phyloP scores from a whole-genome alignment of 1,140 invertebrate species.

The Paraescarpia echinospica region DNA sequence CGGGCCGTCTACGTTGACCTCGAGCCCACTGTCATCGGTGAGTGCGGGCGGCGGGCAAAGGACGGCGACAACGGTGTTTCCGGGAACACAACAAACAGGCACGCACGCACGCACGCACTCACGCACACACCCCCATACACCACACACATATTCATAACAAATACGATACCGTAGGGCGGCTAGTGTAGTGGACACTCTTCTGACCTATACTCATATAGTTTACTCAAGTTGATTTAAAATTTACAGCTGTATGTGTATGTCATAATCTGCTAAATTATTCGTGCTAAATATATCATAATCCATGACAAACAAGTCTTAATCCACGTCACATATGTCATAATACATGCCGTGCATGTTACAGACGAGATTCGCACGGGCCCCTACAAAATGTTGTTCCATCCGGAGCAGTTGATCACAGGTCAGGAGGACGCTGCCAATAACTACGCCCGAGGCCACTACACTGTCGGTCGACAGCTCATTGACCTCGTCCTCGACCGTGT shows the following conservation, averaged over 20 bases:
- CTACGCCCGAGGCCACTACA: constrained; percentile 55
- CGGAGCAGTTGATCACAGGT: constrained; percentile 77
- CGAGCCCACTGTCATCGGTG: constrained; percentile 84
- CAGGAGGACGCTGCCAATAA: constrained; percentile 70
- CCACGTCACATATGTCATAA: background rate
- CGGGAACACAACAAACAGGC: background rate
- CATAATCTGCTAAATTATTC: too few relatives aligned
- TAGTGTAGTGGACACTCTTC: too few relatives aligned
- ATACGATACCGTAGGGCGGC: too few relatives aligned
- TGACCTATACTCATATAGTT: too few relatives aligned
- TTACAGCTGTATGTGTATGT: too few relatives aligned
- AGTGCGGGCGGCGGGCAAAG: constrained; percentile 41
- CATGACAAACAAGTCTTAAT: background rate
- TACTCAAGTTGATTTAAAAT: too few relatives aligned
- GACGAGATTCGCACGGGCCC: constrained; percentile 56
- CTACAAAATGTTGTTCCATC: constrained; percentile 61
- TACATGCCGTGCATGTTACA: constrained; percentile 46
- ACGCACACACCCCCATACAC: too few relatives aligned
- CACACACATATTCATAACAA: too few relatives aligned
- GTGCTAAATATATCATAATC: too few relatives aligned
- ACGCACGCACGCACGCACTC: background rate
- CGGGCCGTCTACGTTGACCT: constrained; percentile 82
- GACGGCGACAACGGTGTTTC: background rate
- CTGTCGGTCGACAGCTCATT: constrained; percentile 59
- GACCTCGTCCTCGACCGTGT: constrained; percentile 57